Percentiles rank a stretch among this genome's conserved stretches.
These are phyloP conservation scores for Peromyscus nudipes DNA, from an alignment of 2,797 vertebrate genomes.

Conservation along the genomic window DNA sequence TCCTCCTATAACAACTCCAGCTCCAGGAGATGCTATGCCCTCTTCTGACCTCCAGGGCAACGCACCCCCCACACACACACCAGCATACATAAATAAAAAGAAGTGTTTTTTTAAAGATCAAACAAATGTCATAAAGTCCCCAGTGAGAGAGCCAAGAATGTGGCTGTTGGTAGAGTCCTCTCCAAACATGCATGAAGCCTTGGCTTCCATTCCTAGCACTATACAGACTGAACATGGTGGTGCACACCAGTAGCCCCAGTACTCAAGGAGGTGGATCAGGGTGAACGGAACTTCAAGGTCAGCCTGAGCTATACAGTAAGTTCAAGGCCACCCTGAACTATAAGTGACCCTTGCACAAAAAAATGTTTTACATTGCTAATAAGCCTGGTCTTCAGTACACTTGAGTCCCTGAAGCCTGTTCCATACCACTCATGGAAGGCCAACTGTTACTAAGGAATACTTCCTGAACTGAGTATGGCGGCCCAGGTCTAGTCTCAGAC, in stretches of 20 bases:
- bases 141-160: not conserved
- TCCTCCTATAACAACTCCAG: not conserved
- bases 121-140: not conserved
- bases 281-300: not conserved
- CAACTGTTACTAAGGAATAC: not conserved
- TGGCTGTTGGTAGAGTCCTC: not conserved
- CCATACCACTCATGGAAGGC: not conserved
- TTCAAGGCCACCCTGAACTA: not conserved
- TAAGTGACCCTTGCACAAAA: not conserved
- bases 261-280: not conserved
- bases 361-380: not conserved
- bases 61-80: accelerated
- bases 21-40: not conserved
- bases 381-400: not conserved
- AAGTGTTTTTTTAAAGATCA: not conserved
- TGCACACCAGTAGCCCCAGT: too few species aligned
- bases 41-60: not conserved
- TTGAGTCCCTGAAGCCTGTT: not conserved
- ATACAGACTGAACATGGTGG: not conserved
- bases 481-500: too few species aligned
- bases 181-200: not conserved
- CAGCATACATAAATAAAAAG: not conserved
- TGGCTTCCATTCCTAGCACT: not conserved
- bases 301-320: not conserved
- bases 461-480: not conserved